Conservation (phyloP, 2,797 vertebrate species). For the Pagetopsis macropterus region DNA sequence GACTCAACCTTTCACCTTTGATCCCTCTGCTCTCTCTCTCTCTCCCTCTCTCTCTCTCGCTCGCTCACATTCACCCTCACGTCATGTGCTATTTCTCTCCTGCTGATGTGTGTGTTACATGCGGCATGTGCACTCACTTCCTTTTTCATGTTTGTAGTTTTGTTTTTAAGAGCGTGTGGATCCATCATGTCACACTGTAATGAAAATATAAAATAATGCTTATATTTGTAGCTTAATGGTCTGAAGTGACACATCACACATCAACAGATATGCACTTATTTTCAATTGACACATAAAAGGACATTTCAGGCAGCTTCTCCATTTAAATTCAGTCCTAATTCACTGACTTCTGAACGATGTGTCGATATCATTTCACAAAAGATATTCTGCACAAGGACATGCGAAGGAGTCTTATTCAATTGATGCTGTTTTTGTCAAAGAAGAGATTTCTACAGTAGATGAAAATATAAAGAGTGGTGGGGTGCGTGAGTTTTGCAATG, state of each 20-base stretch:
- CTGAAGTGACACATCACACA: not conserved
- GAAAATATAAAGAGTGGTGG: no score
- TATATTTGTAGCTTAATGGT: not conserved
- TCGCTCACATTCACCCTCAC: constrained; percentile 20
- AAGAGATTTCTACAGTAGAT: no score
- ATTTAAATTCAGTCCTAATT: not conserved
- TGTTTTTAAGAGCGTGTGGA: constrained; percentile 10
- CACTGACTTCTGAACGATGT: not conserved
- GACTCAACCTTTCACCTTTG: constrained; percentile 70
- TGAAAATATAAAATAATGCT: not conserved
- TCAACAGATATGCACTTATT: not conserved
- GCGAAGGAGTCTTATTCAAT: no score
- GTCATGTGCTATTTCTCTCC: constrained; percentile 33
- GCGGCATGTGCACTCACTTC: not conserved
- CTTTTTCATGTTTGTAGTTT: not conserved
- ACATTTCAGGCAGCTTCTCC: not conserved
- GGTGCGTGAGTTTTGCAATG: no score
- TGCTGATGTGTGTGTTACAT: constrained; percentile 16
- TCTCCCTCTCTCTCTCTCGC: not conserved
- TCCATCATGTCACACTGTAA: not conserved
- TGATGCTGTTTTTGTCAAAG: no score
- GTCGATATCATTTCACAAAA: not conserved
- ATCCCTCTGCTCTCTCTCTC: constrained; percentile 7
- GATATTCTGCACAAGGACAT: not conserved
- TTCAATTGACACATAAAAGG: no score